These are phyloP conservation scores for Empis stercorea DNA, from an alignment of 2,888 invertebrate species.

Conservation along the genomic window DNA sequence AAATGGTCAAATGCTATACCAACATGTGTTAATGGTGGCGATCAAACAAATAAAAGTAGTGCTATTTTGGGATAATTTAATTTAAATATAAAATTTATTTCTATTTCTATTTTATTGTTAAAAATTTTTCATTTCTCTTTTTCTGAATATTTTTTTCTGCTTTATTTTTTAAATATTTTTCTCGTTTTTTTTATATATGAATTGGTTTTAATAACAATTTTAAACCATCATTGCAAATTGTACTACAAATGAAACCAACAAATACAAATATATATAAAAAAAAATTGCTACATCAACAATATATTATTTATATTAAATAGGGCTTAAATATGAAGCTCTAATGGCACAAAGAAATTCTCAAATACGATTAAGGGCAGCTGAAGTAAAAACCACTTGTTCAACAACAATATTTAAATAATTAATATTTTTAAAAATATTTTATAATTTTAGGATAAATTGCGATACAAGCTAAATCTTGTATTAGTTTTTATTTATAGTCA, in stretches of 20 bases:
- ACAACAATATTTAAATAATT: neutral
- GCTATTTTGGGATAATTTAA: neutral
- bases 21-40: constrained; percentile 41
- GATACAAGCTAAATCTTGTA: neutral
- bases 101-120: neutral
- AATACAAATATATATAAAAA: neutral
- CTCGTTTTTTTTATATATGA: too few species aligned
- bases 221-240: neutral
- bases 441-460: neutral
- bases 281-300: neutral
- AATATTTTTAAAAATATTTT: neutral
- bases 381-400: neutral
- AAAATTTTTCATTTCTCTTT: neutral
- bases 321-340: constrained; percentile 1
- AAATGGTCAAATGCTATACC: constrained; percentile 82
- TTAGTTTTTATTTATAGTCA: neutral
- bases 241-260: neutral
- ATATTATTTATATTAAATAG: neutral
- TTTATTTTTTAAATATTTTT: neutral
- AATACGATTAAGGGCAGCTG: neutral
- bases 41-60: constrained; percentile 7
- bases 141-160: neutral
- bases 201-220: too few species aligned
- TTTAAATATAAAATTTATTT: neutral
- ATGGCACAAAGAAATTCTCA: neutral